Evolutionary conservation across 2,888 invertebrate genomes (phyloP), one percentile per base, ranked within the genome.

Genomic region (Polyploca ridens): DNA sequence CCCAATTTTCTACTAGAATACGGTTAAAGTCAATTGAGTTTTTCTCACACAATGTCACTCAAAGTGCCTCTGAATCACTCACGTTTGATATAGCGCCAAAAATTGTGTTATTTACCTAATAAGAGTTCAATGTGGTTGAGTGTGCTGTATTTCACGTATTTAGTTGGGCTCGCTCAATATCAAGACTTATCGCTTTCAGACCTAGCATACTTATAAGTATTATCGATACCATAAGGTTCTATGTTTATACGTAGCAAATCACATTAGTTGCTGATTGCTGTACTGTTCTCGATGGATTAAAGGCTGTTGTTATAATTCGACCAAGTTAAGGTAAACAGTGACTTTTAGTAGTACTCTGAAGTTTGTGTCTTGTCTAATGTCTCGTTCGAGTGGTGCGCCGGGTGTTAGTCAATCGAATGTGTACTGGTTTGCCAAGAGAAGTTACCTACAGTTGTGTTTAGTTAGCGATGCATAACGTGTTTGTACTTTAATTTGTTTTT

Each of bases 401-500:
- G 82, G 84, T 84, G 84, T 88, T 89, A 91, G 92, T 93, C 92
- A 91, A 86, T 85, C 81, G 87, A 88, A 85, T 86, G 87, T 89
- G 88, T 87, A 90, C 85, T 87, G 92, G 91, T 91, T 93, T 93
- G 93, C 93, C 93, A 91, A 92, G 93, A 93, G 91, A 92, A 93
- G 94, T 94, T 94, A 94, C 94, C 94, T 91, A 92, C 91, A 93
- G 90, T 93, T 93, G 92, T 92, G 92, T 93, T 93, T 90, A 93
- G 90, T 91, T 94, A 93, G 91, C 90, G 85, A 92, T 92, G 90
- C 93, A 93, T 93, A 94, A 93, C 93, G 93, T 94, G 93, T 94
- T 93, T 94, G 93, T 94, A 93, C 93, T 93, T 93, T 93, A 94
- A 93, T 93, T 94, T 94, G 94, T 93, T 93, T 93, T 94, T 93